Conservation (phyloP, 2,113 vertebrate genomes). For the Clarias batrachus region DNA sequence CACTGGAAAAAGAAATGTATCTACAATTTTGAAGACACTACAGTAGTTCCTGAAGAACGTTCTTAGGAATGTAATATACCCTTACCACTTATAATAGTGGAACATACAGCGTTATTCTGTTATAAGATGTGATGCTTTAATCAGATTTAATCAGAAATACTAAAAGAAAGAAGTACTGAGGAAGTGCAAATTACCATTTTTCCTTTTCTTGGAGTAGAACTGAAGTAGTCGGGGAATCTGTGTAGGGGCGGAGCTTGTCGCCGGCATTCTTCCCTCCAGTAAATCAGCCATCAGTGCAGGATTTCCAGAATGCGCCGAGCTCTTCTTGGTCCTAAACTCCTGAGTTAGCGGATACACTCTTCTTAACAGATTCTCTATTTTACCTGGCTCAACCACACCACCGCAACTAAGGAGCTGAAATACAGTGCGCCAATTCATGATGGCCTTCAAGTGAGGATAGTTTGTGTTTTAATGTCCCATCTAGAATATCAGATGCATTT, state of each 20-base stretch:
- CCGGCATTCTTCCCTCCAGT: neutral
- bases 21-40: neutral
- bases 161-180: neutral
- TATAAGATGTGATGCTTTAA: neutral
- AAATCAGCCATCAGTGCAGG: neutral
- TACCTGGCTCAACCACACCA: neutral
- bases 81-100: neutral
- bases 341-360: neutral
- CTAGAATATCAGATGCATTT: neutral
- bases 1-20: conserved; percentile 32
- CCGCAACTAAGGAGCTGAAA: conserved; percentile 17
- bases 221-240: neutral
- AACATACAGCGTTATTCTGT: neutral
- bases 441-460: neutral
- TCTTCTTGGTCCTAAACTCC: neutral
- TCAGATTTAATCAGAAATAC: neutral
- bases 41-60: neutral
- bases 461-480: neutral
- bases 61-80: neutral
- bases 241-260: conserved; percentile 1
- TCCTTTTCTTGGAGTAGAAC: conserved; percentile 24
- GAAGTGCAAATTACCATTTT: neutral
- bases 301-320: neutral
- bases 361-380: neutral
- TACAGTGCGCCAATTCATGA: conserved; percentile 5